A percentile compares a stretch with the other conserved stretches of the same genome.
phyloP scores from a whole-genome alignment of 2,113 vertebrate species.

The Typhlomys cinereus region DNA sequence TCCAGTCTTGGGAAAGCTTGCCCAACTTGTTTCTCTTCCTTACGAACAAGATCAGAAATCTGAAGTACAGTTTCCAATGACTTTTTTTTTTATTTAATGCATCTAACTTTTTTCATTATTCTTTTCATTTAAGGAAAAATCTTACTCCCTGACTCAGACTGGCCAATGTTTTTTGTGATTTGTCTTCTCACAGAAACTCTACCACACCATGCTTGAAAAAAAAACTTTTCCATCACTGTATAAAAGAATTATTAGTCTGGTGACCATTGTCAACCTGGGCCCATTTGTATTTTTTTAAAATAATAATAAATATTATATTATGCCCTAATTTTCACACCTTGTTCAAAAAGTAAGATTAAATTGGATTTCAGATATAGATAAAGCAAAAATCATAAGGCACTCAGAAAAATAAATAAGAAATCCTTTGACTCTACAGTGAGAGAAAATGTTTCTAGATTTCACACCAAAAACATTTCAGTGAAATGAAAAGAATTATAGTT shows the following conservation, averaged over 20 bases:
- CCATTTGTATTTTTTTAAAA: background rate
- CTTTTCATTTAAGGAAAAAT: no score
- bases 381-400: background rate
- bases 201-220: no score
- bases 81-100: no score
- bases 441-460: background rate
- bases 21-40: no score
- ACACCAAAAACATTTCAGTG: background rate
- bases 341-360: background rate
- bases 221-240: no score
- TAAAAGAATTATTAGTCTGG: background rate
- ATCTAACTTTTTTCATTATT: no score
- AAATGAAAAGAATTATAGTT: background rate
- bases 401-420: background rate
- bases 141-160: no score
- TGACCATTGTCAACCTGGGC: background rate
- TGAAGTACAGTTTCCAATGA: no score
- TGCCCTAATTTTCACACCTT: background rate
- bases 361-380: background rate
- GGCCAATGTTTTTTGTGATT: no score
- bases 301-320: background rate
- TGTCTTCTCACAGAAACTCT: no score
- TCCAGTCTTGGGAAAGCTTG: no score
- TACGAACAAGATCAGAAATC: no score
- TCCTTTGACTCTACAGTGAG: background rate